Evolutionary conservation across 2,797 vertebrate species (phyloP), one percentile per base, ranked within the genome.

Genomic region (Siniperca scherzeri): DNA sequence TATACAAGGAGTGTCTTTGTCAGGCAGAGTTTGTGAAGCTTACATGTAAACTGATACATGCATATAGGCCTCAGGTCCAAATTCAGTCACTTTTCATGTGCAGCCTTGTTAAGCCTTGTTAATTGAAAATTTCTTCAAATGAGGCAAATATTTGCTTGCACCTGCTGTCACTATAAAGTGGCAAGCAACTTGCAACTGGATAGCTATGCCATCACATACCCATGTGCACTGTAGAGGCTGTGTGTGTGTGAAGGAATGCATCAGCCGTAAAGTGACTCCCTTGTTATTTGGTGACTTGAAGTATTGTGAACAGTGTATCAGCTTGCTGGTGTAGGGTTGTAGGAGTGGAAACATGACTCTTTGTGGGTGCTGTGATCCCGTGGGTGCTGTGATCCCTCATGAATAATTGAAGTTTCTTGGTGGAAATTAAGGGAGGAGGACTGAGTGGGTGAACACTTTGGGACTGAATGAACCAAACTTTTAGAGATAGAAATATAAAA

Each of bases 401-500:
- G 92, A 95, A 96, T 96, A 93, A 95, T 94, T 93, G 74, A 95
- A 84, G 84, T 88, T 86, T 90, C 84, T 87, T 66, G 69, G 83
- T 84, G 77, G 88, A 87, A 90, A 79, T 71, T 72, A 87, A 87
- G 56, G 66, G 61, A 87, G 69, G 61, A 60, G 61, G 69, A 66
- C 30, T 60, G 46, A 70, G 72, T 30, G 30, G 77, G 53, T 56
- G 78, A 77, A 50, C 60, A 44, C 44, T 69, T 74, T 62, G 77
- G 70, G 80, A 78, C 64, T 78, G 62, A 81, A 77, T 72, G 55
- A 80, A 79, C n/a, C 46, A 27, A 46, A 71, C 40, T 30, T 30
- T 30, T 3, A 30, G 30, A 30, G 30, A 30, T 30, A 30, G 3
- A 60, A 70, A 56, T 30, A 36, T 19, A 27, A 62, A 36, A 52